A percentile compares a stretch with the other conserved stretches of the same genome.
Evolutionary conservation across 2,797 vertebrate genomes (phyloP).

Genomic region (Myotis planiceps): DNA sequence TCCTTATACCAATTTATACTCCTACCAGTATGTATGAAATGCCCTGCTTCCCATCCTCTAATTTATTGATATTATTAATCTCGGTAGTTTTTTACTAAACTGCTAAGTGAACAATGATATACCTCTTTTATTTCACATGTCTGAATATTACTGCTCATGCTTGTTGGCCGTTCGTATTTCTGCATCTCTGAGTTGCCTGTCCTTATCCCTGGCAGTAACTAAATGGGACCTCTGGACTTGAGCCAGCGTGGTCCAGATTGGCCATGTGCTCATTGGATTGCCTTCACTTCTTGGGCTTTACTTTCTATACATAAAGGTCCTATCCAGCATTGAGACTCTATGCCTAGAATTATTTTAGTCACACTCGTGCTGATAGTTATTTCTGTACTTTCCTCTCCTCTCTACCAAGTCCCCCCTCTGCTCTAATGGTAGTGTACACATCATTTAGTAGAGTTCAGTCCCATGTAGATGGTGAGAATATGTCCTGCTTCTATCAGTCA

Average conservation of each 20-base stretch:
- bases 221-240: background rate
- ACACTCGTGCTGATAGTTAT: background rate
- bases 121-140: background rate
- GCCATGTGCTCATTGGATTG: background rate
- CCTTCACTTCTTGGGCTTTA: constrained; percentile 21
- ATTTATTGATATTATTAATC: background rate
- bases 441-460: too few relatives aligned
- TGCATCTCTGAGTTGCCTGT: background rate
- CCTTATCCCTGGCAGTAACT: background rate
- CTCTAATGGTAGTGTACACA: too few relatives aligned
- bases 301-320: background rate
- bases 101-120: background rate
- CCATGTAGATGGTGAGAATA: background rate
- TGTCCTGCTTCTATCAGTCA: background rate
- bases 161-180: background rate
- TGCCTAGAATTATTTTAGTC: constrained; percentile 34
- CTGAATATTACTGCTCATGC: background rate
- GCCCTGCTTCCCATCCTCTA: background rate
- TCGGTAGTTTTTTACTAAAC: constrained; percentile 32
- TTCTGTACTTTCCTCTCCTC: background rate
- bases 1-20: background rate
- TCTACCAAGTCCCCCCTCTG: background rate
- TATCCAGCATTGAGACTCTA: background rate
- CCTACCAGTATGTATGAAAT: background rate
- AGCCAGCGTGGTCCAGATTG: background rate